Percentiles rank a stretch among this genome's conserved stretches.
Conservation (phyloP, 1,140 invertebrate species). For the Macrostomum lignano region DNA sequence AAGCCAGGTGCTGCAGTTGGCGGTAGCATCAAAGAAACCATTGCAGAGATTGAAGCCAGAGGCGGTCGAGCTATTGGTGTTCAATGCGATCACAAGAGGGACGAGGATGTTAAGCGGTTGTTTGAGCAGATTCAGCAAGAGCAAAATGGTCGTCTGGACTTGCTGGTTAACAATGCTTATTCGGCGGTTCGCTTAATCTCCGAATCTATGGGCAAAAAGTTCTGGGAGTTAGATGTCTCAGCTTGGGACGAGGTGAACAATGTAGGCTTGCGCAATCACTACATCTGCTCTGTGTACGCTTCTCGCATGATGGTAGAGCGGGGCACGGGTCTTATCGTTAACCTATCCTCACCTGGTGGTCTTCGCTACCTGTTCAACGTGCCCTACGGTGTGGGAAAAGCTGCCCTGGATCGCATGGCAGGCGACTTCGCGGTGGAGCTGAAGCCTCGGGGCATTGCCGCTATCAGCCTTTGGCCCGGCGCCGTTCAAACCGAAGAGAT, state of each 20-base stretch:
- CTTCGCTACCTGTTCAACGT: constrained; percentile 26
- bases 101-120: constrained; percentile 20
- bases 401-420: constrained; percentile 26
- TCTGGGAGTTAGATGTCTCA: constrained; percentile 18
- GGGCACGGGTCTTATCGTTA: constrained; percentile 27
- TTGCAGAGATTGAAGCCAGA: constrained; percentile 10
- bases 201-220: constrained; percentile 13
- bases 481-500: constrained; percentile 23
- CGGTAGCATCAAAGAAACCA: neutral
- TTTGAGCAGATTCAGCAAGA: constrained; percentile 26
- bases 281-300: constrained; percentile 26
- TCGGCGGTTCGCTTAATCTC: constrained; percentile 18
- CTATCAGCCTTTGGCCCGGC: constrained; percentile 29
- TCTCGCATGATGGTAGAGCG: constrained; percentile 23
- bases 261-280: constrained; percentile 29
- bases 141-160: constrained; percentile 25
- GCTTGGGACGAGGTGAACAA: constrained; percentile 27
- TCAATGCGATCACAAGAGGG: constrained; percentile 27
- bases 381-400: constrained; percentile 26
- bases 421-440: constrained; percentile 27
- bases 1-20: neutral
- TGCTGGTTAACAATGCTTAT: constrained; percentile 31
- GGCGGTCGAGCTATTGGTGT: constrained; percentile 24
- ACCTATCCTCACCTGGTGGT: constrained; percentile 28
- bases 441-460: constrained; percentile 19